A percentile compares a stretch with the other conserved stretches of the same genome.
These are phyloP conservation scores for Semnornis frantzii DNA, from an alignment of 2,113 vertebrate genomes.

Conservation along the genomic window DNA sequence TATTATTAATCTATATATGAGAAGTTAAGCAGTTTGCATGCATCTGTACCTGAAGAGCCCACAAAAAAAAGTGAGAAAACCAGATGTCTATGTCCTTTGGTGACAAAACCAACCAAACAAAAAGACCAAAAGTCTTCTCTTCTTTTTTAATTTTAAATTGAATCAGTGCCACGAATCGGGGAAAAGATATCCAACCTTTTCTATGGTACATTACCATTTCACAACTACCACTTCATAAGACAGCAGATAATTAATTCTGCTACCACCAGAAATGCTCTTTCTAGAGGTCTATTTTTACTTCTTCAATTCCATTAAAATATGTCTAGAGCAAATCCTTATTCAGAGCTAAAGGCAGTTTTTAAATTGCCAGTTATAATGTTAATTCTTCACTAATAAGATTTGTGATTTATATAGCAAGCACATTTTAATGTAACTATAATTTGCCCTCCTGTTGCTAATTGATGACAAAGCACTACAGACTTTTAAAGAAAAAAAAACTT, in stretches of 20 bases:
- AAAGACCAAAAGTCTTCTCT: not conserved
- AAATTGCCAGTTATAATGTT: slow-evolving; percentile 69
- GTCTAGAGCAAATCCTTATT: slow-evolving; percentile 51
- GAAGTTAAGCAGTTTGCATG: slow-evolving; percentile 18
- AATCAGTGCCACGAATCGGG: not conserved
- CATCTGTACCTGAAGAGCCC: not conserved
- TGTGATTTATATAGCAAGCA: slow-evolving; percentile 67
- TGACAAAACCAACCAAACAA: not conserved
- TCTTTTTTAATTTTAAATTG: not conserved
- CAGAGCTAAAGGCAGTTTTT: slow-evolving; percentile 69
- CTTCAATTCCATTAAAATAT: slow-evolving; percentile 60
- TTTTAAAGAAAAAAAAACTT: slow-evolving; percentile 32
- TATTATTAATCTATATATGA: not conserved
- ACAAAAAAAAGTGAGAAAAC: not conserved
- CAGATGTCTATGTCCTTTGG: not conserved
- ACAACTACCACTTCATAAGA: not conserved
- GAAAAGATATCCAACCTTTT: not conserved
- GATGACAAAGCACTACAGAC: slow-evolving; percentile 59
- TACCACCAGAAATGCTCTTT: slow-evolving; percentile 44
- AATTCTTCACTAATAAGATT: slow-evolving; percentile 72
- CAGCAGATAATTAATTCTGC: slow-evolving; percentile 47
- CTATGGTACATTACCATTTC: not conserved
- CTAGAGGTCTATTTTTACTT: slow-evolving; percentile 64
- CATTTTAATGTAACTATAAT: slow-evolving; percentile 55
- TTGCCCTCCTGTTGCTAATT: slow-evolving; percentile 65